Evolutionary conservation across 2,888 invertebrate species (phyloP).

Genomic region (Leptura quadrifasciata): DNA sequence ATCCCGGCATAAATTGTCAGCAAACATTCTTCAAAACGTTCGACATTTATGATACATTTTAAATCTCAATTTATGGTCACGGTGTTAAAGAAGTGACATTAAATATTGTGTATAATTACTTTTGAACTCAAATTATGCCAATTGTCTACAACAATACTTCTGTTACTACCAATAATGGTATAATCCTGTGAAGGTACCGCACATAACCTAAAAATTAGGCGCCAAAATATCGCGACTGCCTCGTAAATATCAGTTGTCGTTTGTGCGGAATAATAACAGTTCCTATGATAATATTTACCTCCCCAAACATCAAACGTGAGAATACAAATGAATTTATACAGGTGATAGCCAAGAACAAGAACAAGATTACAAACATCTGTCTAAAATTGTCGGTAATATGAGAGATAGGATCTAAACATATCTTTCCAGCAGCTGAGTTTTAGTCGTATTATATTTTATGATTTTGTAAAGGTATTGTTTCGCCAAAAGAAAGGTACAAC

Average conservation of each 20-base stretch:
- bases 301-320: neutral
- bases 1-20: too few species aligned
- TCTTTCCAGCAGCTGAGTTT: conserved; percentile 25
- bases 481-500: neutral
- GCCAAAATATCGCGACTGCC: conserved; percentile 17
- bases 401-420: conserved; percentile 28
- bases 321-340: conserved; percentile 23
- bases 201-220: conserved; percentile 33
- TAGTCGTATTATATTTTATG: neutral
- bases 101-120: too few species aligned
- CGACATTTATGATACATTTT: too few species aligned
- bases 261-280: neutral
- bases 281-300: neutral
- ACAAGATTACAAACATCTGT: conserved; percentile 38
- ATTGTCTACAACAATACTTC: neutral
- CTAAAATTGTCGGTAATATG: conserved; percentile 29
- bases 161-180: too few species aligned
- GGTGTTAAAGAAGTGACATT: too few species aligned
- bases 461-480: neutral
- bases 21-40: too few species aligned
- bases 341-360: conserved; percentile 17
- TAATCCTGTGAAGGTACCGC: neutral
- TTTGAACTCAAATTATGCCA: too few species aligned
- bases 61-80: too few species aligned
- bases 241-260: neutral